phyloP scores from a whole-genome alignment of 2,888 invertebrate species.

The Athrips mouffetella region DNA sequence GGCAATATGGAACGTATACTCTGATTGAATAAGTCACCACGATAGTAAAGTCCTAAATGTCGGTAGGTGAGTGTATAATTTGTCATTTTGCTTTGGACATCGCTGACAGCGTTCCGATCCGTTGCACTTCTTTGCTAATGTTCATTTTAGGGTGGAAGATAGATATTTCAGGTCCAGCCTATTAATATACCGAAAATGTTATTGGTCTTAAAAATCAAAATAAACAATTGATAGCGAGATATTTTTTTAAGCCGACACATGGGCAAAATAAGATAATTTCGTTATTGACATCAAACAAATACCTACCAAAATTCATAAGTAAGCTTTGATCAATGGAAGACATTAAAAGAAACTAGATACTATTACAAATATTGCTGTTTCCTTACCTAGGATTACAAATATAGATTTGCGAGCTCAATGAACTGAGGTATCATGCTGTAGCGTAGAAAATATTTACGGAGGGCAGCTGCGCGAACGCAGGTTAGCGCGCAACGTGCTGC shows the following conservation, averaged over 20 bases:
- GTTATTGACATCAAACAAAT: too few relatives aligned
- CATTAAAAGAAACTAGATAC: constrained; percentile 26
- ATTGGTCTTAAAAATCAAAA: too few relatives aligned
- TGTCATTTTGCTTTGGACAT: constrained; percentile 63
- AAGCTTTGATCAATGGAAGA: not conserved
- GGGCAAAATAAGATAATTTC: too few relatives aligned
- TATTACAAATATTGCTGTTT: constrained; percentile 44
- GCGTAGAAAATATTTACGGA: constrained; percentile 62
- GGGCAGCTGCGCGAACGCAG: constrained; percentile 46
- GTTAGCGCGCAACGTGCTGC: constrained; percentile 31
- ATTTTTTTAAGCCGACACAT: too few relatives aligned
- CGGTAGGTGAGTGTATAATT: constrained; percentile 60
- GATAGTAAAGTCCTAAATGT: constrained; percentile 22
- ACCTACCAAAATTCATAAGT: too few relatives aligned
- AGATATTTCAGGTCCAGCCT: constrained; percentile 34
- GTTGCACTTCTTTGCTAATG: constrained; percentile 58
- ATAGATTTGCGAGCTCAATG: constrained; percentile 60
- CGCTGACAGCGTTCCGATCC: constrained; percentile 55
- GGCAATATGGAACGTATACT: constrained; percentile 23
- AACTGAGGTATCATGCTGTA: constrained; percentile 53
- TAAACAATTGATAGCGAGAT: too few relatives aligned
- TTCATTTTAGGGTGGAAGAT: constrained; percentile 35
- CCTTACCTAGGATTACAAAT: constrained; percentile 52
- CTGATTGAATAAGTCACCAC: not conserved
- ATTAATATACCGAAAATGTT: constrained; percentile 23